Evolutionary conservation across 2,113 vertebrate species (phyloP), one percentile per base, ranked within the genome.

Genomic region (Myotis yumanensis): DNA sequence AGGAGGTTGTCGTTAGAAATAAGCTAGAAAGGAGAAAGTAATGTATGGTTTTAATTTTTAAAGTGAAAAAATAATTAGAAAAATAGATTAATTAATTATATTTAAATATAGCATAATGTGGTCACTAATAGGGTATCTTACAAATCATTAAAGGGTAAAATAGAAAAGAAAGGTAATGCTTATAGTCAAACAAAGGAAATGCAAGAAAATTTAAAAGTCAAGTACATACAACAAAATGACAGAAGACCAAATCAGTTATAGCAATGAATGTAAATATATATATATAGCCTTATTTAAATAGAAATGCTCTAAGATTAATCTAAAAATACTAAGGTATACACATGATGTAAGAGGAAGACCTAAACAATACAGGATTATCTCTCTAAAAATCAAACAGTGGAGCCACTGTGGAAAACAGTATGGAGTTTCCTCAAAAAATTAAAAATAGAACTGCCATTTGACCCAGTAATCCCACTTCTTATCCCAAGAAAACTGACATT

Each of bases 61-160:
- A 59, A 52, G 4, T 80, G 12, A 93, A 95, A 69, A 77, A 83
- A 71, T 22, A 83, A 76, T 75, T 80, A 35, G 20, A 28, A 91
- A 95, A 75, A 71, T 71, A 48, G 14, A 62, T 90, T 93, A 73
- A 87, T 84, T 94, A 80, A 86, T 83, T 1, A 68, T 73, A 28
- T 62, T 75, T 89, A 8, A 88, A 52, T 88, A 68, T 79, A 64
- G 30, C 4, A 46, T 68, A 84, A 75, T 80, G 9, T 62, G 75
- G 9, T 9, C 37, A 76, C 4, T 76, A 80, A 22, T 37, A 51
- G 11, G 4, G 22, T 84, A 75, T 52, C 15, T 94, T 93, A 83
- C 10, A 93, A 73, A 81, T 81, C 11, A 80, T 32, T 87, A 37
- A 15, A 88, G 18, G 23, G 4, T 62, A 85, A 85, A 75, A 86